Conservation (phyloP, 2,888 invertebrate species). For the Mythimna vitellina region DNA sequence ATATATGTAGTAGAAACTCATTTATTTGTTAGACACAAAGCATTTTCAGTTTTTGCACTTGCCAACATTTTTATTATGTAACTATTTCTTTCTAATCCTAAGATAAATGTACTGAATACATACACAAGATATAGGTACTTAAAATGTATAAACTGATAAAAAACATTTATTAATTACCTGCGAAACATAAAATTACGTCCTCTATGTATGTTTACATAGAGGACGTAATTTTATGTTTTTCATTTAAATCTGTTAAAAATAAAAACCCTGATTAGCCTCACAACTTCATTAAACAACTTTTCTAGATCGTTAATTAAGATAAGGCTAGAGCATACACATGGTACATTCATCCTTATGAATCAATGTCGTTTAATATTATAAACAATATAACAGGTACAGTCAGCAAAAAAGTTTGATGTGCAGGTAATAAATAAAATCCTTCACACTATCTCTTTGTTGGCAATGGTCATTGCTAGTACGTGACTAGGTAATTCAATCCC, state of each 20-base stretch:
- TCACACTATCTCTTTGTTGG: neutral
- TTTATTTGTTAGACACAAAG: neutral
- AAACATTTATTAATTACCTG: neutral
- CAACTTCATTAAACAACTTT: slow-evolving; percentile 25
- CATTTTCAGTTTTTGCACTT: neutral
- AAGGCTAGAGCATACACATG: slow-evolving; percentile 10
- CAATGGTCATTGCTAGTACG: neutral
- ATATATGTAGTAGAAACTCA: neutral
- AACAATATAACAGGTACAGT: slow-evolving; percentile 19
- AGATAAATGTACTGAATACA: slow-evolving; percentile 9
- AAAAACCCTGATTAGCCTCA: slow-evolving; percentile 20
- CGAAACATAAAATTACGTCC: neutral
- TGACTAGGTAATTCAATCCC: too few relatives aligned
- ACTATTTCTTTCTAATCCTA: slow-evolving; percentile 17
- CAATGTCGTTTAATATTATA: slow-evolving; percentile 24
- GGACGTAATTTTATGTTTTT: too few relatives aligned
- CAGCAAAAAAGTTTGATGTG: neutral
- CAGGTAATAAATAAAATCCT: neutral
- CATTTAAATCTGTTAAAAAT: slow-evolving; percentile 28
- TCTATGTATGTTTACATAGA: too few relatives aligned
- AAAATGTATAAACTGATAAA: slow-evolving; percentile 1
- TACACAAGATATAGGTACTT: slow-evolving; percentile 5
- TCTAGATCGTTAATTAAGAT: slow-evolving; percentile 44
- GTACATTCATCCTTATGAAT: slow-evolving; percentile 27
- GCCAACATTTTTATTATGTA: slow-evolving; percentile 13